A percentile compares a stretch with the other conserved stretches of the same genome.
These are phyloP conservation scores for Antennarius striatus DNA, from an alignment of 2,113 vertebrate genomes.

Conservation along the genomic window DNA sequence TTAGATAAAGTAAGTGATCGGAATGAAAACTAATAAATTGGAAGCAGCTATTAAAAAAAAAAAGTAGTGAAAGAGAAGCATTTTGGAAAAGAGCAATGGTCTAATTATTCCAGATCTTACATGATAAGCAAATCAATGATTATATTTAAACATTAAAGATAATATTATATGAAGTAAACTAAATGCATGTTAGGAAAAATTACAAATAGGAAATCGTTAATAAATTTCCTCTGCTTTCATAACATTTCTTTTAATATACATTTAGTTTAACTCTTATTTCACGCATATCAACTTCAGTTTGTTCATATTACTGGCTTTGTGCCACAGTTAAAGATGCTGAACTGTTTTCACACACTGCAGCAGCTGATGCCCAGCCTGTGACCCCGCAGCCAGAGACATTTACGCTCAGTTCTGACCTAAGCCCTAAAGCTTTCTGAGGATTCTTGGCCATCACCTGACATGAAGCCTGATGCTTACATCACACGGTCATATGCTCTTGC, in stretches of 20 bases:
- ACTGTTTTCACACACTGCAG: neutral
- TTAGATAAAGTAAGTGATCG: neutral
- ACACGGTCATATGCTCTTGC: constrained; percentile 44
- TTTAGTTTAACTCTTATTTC: too few relatives aligned
- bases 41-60: too few relatives aligned
- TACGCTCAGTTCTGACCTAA: constrained; percentile 9
- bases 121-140: too few relatives aligned
- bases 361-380: neutral
- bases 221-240: too few relatives aligned
- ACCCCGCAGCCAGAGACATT: neutral
- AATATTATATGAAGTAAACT: too few relatives aligned
- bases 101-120: too few relatives aligned
- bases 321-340: neutral
- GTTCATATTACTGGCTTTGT: neutral
- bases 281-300: neutral
- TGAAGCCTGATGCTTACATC: constrained; percentile 33
- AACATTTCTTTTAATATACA: too few relatives aligned
- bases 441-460: constrained; percentile 38
- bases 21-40: neutral
- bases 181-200: too few relatives aligned
- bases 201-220: too few relatives aligned
- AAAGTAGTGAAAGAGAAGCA: too few relatives aligned
- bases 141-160: too few relatives aligned
- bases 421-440: constrained; percentile 28
- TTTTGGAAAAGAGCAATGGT: too few relatives aligned